Percentiles rank a stretch among this genome's conserved stretches.
Conservation (phyloP, 2,113 vertebrate species). For the Periophthalmodon schlosseri region DNA sequence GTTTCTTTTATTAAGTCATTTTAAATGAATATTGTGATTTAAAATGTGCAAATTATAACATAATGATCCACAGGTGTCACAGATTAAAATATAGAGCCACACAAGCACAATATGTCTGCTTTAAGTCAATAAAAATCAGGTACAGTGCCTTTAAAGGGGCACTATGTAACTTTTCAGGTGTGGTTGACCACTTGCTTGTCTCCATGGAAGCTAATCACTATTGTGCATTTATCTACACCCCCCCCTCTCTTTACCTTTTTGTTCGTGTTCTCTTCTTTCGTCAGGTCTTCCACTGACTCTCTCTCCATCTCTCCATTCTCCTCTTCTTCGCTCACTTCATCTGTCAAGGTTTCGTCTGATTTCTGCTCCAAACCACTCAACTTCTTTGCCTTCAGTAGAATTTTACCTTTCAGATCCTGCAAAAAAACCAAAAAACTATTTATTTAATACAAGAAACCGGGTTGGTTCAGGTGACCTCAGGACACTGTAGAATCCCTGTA, state of each 20-base stretch:
- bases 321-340: constrained; percentile 77
- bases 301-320: constrained; percentile 64
- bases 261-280: constrained; percentile 60
- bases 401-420: constrained; percentile 74
- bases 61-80: too few species aligned
- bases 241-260: constrained; percentile 20
- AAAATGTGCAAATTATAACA: too few species aligned
- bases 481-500: neutral
- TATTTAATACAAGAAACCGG: neutral
- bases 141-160: too few species aligned
- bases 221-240: too few species aligned
- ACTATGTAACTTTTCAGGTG: too few species aligned
- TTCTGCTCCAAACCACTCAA: constrained; percentile 71
- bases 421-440: neutral
- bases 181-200: too few species aligned
- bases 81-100: too few species aligned
- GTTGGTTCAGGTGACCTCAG: neutral
- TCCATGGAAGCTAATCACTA: too few species aligned
- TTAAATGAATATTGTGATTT: too few species aligned
- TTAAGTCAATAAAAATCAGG: too few species aligned
- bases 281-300: constrained; percentile 26
- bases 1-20: too few species aligned
- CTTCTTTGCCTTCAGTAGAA: constrained; percentile 76
- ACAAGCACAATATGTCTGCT: too few species aligned
- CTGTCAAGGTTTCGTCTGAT: constrained; percentile 69